Base-by-base conservation (phyloP, 2,888 invertebrate genomes). In the Agelastica alni region DNA sequence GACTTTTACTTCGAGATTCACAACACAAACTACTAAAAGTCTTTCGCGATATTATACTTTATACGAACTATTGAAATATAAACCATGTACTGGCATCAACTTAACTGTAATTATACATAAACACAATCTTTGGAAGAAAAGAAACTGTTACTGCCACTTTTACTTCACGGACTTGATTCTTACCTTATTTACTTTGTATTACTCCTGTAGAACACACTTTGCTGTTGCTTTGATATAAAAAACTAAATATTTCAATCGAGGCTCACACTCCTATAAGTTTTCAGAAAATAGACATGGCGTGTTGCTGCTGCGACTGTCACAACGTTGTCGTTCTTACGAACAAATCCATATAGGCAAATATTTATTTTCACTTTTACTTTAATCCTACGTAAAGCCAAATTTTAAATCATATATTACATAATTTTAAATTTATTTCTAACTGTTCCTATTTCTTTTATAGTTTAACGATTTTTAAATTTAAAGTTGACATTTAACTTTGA, bases 21-120 rank as follows among this genome's bases (percentile, higher is more conserved):
- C 74, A 74, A 73, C 76, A 76, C 75, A 75, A 75, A 76, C 76
- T 76, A 76, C 75, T 74, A 68, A 66, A 66, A 72, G 74, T 75
- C 71, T 74, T 66, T 70, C 74, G 71, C 74, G 74, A 65, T 69
- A 69, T 70, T 69, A 67, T 66, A 70, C 68, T 67, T 59, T 56
- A 64, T 60, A 63, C 64, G 64, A 67, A 67, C 66, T 65, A 66
- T 52, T 58, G 59, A 58, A 60, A 61, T 62, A 60, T 63, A 62
- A 63, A 63, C 63, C 66, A 60, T 65, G 62, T 62, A 65, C 60
- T 69, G 68, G 66, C 65, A 63, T 67, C 66, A 66, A 65, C 58
- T 47, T 59, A 61, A 65, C 63, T 65, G 65, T 67, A 64, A 68
- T 67, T 69, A 70, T 69, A 67, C 66, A 66, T 64, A 70, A 72